Evolutionary conservation across 2,888 invertebrate species (phyloP).

Genomic region (Salpingus planirostris): DNA sequence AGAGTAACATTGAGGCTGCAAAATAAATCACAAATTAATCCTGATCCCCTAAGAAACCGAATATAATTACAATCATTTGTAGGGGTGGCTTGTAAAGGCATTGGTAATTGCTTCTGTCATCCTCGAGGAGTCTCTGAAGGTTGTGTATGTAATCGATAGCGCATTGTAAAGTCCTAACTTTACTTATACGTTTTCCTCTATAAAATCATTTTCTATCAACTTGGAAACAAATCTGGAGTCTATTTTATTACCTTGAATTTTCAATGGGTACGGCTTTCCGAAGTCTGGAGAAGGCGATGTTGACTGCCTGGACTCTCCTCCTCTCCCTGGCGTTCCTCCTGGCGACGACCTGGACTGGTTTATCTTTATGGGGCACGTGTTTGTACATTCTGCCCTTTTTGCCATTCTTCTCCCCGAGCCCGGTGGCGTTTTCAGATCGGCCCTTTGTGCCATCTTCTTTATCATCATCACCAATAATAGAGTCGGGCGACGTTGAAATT

Average conservation of each 20-base stretch:
- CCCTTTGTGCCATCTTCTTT: too few species aligned
- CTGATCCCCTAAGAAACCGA: not conserved
- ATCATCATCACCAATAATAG: constrained; percentile 3
- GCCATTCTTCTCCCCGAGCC: constrained; percentile 22
- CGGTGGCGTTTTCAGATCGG: not conserved
- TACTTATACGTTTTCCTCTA: constrained; percentile 51
- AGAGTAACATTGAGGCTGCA: not conserved
- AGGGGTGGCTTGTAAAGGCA: constrained; percentile 5
- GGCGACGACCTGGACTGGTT: constrained; percentile 50
- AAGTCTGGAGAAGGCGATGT: constrained; percentile 50
- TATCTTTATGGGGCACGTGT: constrained; percentile 44
- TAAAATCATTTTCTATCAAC: too few species aligned
- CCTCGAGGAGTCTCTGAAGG: constrained; percentile 41
- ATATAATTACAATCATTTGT: not conserved
- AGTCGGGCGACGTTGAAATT: constrained; percentile 9
- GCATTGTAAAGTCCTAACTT: constrained; percentile 53
- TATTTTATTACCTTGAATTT: constrained; percentile 37
- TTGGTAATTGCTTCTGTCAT: constrained; percentile 14
- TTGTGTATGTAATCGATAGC: constrained; percentile 55
- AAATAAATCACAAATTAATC: constrained; percentile 1
- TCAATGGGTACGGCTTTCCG: constrained; percentile 51
- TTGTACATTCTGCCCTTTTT: constrained; percentile 14
- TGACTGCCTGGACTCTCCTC: constrained; percentile 55
- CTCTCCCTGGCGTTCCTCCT: constrained; percentile 54
- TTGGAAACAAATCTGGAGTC: too few species aligned